A percentile compares a stretch with the other conserved stretches of the same genome.
phyloP scores from a whole-genome alignment of 2,113 vertebrate genomes.

The Engystomops pustulosus region DNA sequence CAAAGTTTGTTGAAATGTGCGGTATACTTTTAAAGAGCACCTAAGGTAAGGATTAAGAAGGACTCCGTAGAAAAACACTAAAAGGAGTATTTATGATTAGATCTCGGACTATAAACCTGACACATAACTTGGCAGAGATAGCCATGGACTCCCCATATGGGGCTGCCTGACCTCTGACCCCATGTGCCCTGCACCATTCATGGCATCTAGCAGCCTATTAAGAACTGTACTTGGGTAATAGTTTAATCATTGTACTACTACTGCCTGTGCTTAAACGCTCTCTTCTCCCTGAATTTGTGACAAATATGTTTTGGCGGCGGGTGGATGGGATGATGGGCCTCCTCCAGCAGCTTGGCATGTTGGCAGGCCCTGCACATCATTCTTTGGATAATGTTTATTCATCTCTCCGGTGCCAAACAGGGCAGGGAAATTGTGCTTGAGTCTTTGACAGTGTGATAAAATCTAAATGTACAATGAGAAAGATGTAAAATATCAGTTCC shows the following conservation, averaged over 20 bases:
- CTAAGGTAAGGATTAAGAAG: too few species aligned
- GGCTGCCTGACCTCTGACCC: neutral
- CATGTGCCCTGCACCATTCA: neutral
- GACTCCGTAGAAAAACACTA: too few species aligned
- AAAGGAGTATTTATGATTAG: too few species aligned
- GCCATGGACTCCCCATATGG: neutral
- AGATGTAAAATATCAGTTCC: neutral
- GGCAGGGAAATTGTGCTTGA: neutral
- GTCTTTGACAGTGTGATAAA: neutral
- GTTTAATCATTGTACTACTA: neutral
- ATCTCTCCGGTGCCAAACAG: neutral
- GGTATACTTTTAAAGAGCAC: too few species aligned
- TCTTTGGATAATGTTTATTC: slow-evolving; percentile 24
- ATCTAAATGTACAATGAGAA: slow-evolving; percentile 6
- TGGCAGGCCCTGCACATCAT: slow-evolving; percentile 12
- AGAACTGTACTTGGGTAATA: neutral
- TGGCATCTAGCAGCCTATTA: neutral
- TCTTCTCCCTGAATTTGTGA: neutral
- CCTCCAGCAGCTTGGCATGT: slow-evolving; percentile 12
- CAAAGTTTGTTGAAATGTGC: too few species aligned
- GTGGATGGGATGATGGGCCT: slow-evolving; percentile 2
- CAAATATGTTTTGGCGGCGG: slow-evolving; percentile 1
- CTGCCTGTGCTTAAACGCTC: neutral
- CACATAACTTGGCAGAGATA: neutral
- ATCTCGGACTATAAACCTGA: neutral